Percentiles rank a stretch among this genome's conserved stretches.
phyloP scores from a whole-genome alignment of 1,140 invertebrate species.

The Drosophila bipectinata region DNA sequence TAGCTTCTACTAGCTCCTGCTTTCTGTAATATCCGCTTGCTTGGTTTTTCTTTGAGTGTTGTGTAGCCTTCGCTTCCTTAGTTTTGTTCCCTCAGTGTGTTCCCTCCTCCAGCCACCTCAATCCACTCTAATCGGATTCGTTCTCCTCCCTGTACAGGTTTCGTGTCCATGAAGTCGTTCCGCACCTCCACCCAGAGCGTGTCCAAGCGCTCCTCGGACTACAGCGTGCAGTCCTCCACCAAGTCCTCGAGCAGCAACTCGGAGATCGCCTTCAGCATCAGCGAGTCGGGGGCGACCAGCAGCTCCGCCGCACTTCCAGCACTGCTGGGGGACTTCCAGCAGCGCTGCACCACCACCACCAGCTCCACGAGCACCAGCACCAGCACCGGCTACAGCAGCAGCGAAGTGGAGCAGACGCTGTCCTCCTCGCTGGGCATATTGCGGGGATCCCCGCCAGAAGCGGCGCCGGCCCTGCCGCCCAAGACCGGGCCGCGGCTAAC shows the following conservation, averaged over 20 bases:
- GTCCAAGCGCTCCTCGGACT: constrained; percentile 86
- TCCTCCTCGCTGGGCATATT: neutral
- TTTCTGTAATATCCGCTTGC: neutral
- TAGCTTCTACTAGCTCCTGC: neutral
- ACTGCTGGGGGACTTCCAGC: constrained; percentile 57
- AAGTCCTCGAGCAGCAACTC: constrained; percentile 80
- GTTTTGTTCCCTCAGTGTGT: neutral
- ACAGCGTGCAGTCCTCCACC: constrained; percentile 85
- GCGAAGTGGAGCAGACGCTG: constrained; percentile 41
- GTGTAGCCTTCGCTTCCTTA: neutral
- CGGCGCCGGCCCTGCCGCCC: constrained; percentile 87
- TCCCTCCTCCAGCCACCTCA: no score
- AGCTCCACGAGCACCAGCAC: constrained; percentile 33
- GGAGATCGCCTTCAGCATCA: constrained; percentile 63
- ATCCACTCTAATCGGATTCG: no score
- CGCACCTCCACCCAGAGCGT: constrained; percentile 87
- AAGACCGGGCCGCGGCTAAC: constrained; percentile 84
- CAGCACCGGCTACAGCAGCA: constrained; percentile 34
- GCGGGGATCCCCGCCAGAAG: constrained; percentile 24
- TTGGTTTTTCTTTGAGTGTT: neutral
- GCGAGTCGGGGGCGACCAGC: constrained; percentile 41
- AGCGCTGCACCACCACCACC: constrained; percentile 30
- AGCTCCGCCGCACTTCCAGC: constrained; percentile 27
- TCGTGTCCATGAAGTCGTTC: constrained; percentile 89
- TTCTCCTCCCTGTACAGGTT: constrained; percentile 84